phyloP scores from a whole-genome alignment of 2,113 vertebrate species.

The Rynchops niger region DNA sequence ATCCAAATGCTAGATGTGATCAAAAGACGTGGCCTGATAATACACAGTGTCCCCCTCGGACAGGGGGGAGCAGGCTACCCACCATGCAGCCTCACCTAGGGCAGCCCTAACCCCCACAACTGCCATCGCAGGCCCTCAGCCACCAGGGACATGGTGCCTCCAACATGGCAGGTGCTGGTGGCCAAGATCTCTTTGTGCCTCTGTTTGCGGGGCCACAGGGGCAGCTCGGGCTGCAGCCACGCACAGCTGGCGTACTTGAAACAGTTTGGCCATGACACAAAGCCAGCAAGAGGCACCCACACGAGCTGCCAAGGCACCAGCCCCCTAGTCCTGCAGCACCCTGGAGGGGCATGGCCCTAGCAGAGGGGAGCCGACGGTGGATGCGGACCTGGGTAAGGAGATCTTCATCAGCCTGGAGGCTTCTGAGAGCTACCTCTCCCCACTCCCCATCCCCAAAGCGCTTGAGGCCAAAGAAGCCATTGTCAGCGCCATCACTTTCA shows the following conservation, averaged over 20 bases:
- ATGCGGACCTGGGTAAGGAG: not conserved
- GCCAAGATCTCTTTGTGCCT: not conserved
- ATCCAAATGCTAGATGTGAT: too few relatives aligned
- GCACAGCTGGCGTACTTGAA: accelerated
- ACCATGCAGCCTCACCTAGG: too few relatives aligned
- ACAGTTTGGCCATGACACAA: accelerated
- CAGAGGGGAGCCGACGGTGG: not conserved
- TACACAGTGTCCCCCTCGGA: accelerated
- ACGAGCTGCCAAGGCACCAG: not conserved
- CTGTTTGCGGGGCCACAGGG: too few relatives aligned
- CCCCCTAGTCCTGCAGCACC: not conserved
- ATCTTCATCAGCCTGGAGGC: not conserved
- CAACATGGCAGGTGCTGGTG: accelerated
- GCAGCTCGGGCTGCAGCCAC: not conserved
- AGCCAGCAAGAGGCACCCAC: not conserved
- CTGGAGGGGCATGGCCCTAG: accelerated
- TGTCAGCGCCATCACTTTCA: not conserved
- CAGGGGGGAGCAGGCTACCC: accelerated
- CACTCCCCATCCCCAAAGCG: not conserved
- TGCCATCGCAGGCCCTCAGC: not conserved
- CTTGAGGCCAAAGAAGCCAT: not conserved
- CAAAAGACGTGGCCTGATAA: not conserved
- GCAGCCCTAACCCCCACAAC: too few relatives aligned
- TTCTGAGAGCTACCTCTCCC: not conserved
- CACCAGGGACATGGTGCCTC: accelerated